A percentile compares a stretch with the other conserved stretches of the same genome.
Evolutionary conservation across 2,888 invertebrate species (phyloP).

Genomic region (Anthophora plumipes): DNA sequence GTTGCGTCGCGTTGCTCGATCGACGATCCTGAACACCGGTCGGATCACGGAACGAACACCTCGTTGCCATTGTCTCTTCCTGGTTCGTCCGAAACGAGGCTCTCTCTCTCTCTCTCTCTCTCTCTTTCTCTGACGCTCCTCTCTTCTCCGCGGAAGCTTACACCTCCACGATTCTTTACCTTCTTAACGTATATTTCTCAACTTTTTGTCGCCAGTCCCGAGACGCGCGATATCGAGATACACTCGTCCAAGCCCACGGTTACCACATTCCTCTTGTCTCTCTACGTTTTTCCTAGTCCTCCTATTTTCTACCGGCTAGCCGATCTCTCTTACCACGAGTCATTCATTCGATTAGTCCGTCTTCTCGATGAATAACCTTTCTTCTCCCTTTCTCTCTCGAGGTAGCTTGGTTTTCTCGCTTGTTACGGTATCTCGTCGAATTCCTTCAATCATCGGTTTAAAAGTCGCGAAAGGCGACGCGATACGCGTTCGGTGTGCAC

Average conservation of each 20-base stretch:
- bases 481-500: constrained; percentile 52
- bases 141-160: too few relatives aligned
- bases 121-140: too few relatives aligned
- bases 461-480: constrained; percentile 38
- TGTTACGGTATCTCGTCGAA: constrained; percentile 25
- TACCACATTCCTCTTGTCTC: constrained; percentile 47
- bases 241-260: constrained; percentile 41
- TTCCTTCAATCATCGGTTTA: constrained; percentile 1
- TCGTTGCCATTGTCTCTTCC: constrained; percentile 34
- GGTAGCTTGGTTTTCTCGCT: constrained; percentile 56
- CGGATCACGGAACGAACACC: constrained; percentile 52
- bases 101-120: too few relatives aligned
- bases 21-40: constrained; percentile 45
- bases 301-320: constrained; percentile 22
- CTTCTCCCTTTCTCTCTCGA: neutral
- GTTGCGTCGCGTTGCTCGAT: constrained; percentile 15
- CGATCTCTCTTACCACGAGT: constrained; percentile 67
- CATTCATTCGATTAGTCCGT: constrained; percentile 77
- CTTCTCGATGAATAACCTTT: neutral
- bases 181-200: constrained; percentile 31
- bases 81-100: too few relatives aligned
- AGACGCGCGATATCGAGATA: constrained; percentile 15
- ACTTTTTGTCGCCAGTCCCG: too few relatives aligned
- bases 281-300: constrained; percentile 58
- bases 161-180: constrained; percentile 18